phyloP scores from a whole-genome alignment of 2,888 invertebrate genomes.

The Lathronympha strigana region DNA sequence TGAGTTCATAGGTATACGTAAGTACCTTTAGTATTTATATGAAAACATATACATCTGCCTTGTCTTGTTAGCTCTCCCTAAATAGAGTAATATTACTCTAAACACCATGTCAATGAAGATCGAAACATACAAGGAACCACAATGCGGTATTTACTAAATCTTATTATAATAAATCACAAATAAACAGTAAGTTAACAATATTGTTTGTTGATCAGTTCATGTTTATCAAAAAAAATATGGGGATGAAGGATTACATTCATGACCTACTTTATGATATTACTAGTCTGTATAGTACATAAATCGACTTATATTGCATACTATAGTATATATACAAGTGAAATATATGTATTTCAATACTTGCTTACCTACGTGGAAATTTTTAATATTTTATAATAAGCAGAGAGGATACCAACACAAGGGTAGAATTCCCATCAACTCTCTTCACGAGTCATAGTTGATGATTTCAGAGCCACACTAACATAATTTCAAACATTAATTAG shows the following conservation, averaged over 20 bases:
- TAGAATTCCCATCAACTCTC: constrained; percentile 60
- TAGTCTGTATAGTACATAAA: neutral
- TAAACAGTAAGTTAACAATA: neutral
- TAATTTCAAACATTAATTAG: constrained; percentile 52
- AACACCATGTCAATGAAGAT: neutral
- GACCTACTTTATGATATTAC: constrained; percentile 34
- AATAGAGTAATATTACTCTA: neutral
- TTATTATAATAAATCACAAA: neutral
- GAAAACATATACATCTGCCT: too few relatives aligned
- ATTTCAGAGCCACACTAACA: constrained; percentile 53
- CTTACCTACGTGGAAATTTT: constrained; percentile 59
- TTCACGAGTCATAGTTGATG: constrained; percentile 56
- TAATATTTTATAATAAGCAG: constrained; percentile 55
- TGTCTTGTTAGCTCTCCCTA: too few relatives aligned
- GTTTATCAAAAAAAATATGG: constrained; percentile 38
- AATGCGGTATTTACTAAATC: neutral
- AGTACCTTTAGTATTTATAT: neutral
- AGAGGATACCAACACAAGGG: constrained; percentile 60
- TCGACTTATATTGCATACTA: constrained; percentile 10
- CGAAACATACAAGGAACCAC: neutral
- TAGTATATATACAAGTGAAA: neutral
- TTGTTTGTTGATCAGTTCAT: constrained; percentile 34
- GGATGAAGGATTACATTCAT: constrained; percentile 26
- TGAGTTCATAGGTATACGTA: too few relatives aligned
- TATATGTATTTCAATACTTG: constrained; percentile 35